Evolutionary conservation across 2,888 invertebrate genomes (phyloP).

Genomic region (Blastobasis adustella): DNA sequence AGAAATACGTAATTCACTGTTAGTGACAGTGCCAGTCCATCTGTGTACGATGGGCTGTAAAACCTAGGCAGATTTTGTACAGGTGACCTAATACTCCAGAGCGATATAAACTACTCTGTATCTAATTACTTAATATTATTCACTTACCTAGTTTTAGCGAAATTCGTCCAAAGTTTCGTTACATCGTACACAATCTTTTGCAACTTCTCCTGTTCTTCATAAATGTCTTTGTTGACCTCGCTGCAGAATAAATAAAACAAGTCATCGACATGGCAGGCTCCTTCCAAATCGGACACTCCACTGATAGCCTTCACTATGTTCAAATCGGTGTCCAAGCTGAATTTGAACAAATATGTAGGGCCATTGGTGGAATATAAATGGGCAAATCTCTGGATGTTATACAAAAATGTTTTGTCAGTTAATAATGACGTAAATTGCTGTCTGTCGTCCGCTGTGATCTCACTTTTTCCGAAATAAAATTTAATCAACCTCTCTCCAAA

Average conservation of each 20-base stretch:
- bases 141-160: constrained; percentile 49
- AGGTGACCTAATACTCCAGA: too few species aligned
- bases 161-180: constrained; percentile 53
- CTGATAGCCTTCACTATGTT: constrained; percentile 37
- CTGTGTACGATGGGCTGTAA: too few species aligned
- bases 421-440: constrained; percentile 14
- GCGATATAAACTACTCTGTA: too few species aligned
- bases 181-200: constrained; percentile 33
- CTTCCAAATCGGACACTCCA: constrained; percentile 28
- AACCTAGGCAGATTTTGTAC: too few species aligned
- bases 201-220: constrained; percentile 22
- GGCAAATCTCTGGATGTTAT: constrained; percentile 21
- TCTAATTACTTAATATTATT: background rate
- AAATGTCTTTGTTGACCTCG: constrained; percentile 29
- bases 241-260: constrained; percentile 58
- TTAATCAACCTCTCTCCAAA: constrained; percentile 21
- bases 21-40: too few species aligned
- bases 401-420: constrained; percentile 22
- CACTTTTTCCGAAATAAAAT: constrained; percentile 24
- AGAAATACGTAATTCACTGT: too few species aligned
- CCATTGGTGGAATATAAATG: constrained; percentile 13
- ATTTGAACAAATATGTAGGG: background rate
- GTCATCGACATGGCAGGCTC: constrained; percentile 65
- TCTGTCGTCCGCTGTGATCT: constrained; percentile 17
- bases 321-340: constrained; percentile 30